These are phyloP conservation scores for Manis javanica DNA, from an alignment of 2,797 vertebrate species.

Conservation along the genomic window DNA sequence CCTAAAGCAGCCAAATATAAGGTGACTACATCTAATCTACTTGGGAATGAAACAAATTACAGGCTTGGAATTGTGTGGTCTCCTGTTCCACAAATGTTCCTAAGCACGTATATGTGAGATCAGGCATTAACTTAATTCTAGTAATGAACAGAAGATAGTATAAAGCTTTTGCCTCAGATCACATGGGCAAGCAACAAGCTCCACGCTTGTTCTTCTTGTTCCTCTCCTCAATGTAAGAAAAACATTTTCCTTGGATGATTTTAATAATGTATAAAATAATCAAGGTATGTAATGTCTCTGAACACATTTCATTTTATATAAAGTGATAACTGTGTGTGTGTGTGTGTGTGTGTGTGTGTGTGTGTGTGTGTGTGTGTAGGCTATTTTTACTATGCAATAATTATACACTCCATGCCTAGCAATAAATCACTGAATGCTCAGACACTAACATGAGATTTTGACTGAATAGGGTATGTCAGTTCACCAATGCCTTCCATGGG, in stretches of 20 bases:
- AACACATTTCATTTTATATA: not conserved
- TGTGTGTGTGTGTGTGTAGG: not conserved
- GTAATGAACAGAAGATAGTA: not conserved
- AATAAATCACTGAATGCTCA: not conserved
- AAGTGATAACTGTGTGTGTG: not conserved
- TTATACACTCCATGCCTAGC: not conserved
- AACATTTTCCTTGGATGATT: not conserved
- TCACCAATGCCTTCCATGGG: not conserved
- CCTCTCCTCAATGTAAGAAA: not conserved
- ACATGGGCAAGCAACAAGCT: not conserved
- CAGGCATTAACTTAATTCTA: not conserved
- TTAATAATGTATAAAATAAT: constrained; percentile 32
- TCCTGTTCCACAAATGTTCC: not conserved
- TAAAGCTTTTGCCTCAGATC: not conserved
- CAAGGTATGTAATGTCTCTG: not conserved
- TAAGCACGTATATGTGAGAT: not conserved
- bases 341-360: too few relatives aligned
- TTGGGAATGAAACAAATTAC: not conserved
- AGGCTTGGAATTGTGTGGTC: not conserved
- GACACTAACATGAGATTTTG: not conserved
- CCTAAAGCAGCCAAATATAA: not conserved
- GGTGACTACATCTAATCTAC: not conserved
- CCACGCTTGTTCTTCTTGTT: not conserved
- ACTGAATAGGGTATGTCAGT: not conserved
- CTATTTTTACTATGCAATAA: not conserved